Evolutionary conservation across 1,140 invertebrate genomes (phyloP), one percentile per base, ranked within the genome.

Genomic region (Drosophila rufa): DNA sequence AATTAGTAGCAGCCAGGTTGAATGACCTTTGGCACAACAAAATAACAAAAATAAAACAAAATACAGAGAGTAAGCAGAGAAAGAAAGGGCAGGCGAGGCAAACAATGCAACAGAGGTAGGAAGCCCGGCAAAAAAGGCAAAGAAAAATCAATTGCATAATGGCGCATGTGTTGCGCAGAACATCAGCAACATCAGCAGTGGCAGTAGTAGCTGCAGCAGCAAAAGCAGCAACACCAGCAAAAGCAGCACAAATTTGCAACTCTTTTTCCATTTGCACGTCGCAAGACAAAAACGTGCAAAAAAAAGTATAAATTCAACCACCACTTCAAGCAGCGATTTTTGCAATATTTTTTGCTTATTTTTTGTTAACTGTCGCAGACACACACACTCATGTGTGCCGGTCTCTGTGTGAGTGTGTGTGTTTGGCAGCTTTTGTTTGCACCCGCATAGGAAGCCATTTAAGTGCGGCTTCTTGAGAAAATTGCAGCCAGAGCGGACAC

Each of bases 401-500:
- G 27, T 6, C 15, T 27, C 14, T 50, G n/a, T 17, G 58, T 14
- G 42, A 36, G 59, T 77, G 77, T 83, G 76, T 76, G 80, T 80
- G 81, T 67, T 57, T 47, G 71, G 76, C 83, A 79, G 84, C 85
- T 85, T 89, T 89, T 90, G 85, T 89, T 89, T 90, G 84, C 84
- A 66, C 83, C 84, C 84, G 79, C 86, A 90, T 66, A 89, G 89
- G 89, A 91, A 91, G 89, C 89, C 89, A 91, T 85, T 91, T 91
- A 91, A 91, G 89, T 91, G 89, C 81, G 90, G 79, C 89, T 91
- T 91, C 89, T 91, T 91, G 89, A 91, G 87, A 91, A 91, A 91
- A 87, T 91, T 91, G 84, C 81, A 76, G 70, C 61, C 75, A 76
- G 48, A 82, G 70, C 62, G 60, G 74, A 82, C 46, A 53, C 59